Evolutionary conservation across 2,888 invertebrate species (phyloP), one percentile per base, ranked within the genome.

Genomic region (Actias luna): DNA sequence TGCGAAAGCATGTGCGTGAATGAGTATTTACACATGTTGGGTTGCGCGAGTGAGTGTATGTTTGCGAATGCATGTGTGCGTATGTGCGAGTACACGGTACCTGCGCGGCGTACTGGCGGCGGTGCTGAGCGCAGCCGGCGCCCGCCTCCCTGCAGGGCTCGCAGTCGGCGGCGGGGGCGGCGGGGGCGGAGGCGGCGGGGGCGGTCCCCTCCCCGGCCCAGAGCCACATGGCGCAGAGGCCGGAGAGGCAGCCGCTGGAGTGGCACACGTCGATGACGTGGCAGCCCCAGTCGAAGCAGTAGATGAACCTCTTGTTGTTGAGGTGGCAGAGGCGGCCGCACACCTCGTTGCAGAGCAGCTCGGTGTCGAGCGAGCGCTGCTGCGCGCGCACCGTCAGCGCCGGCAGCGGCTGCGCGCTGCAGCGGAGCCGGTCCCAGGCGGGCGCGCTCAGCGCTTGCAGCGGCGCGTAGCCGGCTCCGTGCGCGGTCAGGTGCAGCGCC

Each of bases 401-500:
- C 0, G 79, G 79, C 2, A 63, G 64, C 16, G 66, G 72, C 16
- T 73, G 65, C 55, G 67, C 57, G 14, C 66, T 67, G 58, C 65
- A 65, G 29, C 78, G 67, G n/a, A 84, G 71, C 1, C 87, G 81
- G 67, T 89, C 88, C 89, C 89, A 92, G 0, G 89, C 89, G 22
- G 77, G 82, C 4, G 87, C 91, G 64, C 94, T 93, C 52, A 95
- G 93, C 82, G 94, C 95, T 80, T 95, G 95, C 85, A 96, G 93
- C 67, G 94, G 94, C 12, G 92, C 92, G 78, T 94, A 94, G 59
- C 95, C 94, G 58, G 95, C 94, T 63, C 96, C 96, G 80, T 95
- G 94, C 5, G 96, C 96, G 63, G 95, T 94, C 72, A 96, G 92
- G 60, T 95, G 96, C 69, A 96, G 89, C 59, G 96, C 95, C 79